phyloP scores from a whole-genome alignment of 2,888 invertebrate genomes.

The Drymonia ruficornis region DNA sequence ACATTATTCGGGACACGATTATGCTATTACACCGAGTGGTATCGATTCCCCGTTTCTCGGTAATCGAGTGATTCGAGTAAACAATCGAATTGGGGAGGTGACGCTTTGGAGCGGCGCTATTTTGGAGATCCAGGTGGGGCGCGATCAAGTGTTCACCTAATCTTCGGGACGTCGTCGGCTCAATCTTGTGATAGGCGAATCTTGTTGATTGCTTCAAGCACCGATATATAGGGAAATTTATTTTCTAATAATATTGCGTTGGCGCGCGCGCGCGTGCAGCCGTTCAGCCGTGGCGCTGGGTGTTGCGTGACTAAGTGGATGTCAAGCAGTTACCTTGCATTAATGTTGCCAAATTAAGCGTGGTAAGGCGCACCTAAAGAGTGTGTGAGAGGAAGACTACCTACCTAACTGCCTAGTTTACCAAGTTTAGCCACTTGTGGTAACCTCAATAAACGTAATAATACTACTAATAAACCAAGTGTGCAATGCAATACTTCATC shows the following conservation, averaged over 20 bases:
- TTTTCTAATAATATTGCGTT: constrained; percentile 36
- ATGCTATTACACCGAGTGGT: constrained; percentile 39
- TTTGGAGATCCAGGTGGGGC: constrained; percentile 54
- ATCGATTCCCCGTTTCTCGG: constrained; percentile 29
- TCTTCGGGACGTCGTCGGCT: constrained; percentile 46
- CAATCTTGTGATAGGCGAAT: constrained; percentile 64
- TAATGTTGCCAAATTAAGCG: too few relatives aligned
- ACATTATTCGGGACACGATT: constrained; percentile 41
- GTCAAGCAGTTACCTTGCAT: too few relatives aligned
- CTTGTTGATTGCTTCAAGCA: constrained; percentile 59
- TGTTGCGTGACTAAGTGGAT: too few relatives aligned
- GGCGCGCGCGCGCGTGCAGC: too few relatives aligned
- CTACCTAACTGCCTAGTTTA: background rate
- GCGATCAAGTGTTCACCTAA: constrained; percentile 54
- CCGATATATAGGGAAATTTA: constrained; percentile 48
- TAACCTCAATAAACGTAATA: too few relatives aligned
- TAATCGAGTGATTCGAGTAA: constrained; percentile 47
- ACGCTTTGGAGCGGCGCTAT: constrained; percentile 37
- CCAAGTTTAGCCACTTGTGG: too few relatives aligned
- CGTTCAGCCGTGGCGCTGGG: too few relatives aligned
- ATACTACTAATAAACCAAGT: too few relatives aligned
- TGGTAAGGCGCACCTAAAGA: too few relatives aligned
- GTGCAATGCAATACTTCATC: too few relatives aligned
- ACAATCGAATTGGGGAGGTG: constrained; percentile 25
- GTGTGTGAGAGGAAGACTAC: too few relatives aligned